Base-by-base conservation (phyloP, 2,113 vertebrate species). In the human region DNA sequence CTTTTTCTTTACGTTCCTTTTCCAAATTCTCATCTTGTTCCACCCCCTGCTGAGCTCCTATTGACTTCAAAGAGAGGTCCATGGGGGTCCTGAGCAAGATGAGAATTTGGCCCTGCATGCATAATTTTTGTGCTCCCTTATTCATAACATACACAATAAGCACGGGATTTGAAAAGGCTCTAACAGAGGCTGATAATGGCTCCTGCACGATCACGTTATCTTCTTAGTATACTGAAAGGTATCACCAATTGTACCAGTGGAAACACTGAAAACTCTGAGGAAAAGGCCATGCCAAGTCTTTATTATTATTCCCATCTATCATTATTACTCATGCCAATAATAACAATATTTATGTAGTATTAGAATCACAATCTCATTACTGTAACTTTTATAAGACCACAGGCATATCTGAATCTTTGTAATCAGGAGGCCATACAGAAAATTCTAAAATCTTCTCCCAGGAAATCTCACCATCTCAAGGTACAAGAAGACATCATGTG, bases 101-200 rank as follows among this genome's bases (percentile, higher is more conserved):
- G 96, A 96, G 97, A 96, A 98, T 97, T 97, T 96, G 94, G 96
- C 97, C 96, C 97, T 45, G 20, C 91, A 72, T 93, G 96, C 97
- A 96, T 97, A 97, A 96, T 97, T 97, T 97, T 96, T 97, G 87
- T 92, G 94, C 96, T 96, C 80, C 96, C 97, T 98, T 97, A 98
- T 98, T 98, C 98, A 97, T 95, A 98, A 97, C 25, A 25, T 92
- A 98, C 98, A 98, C 97, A 98, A 98, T 97, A 98, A 98, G 96
- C 92, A 98, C 72, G 66, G 94, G 88, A 95, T 98, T 97, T 98
- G 96, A 98, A 98, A 98, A 97, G 97, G 96, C 97, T 98, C 98
- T 96, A 97, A 97, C 43, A 86, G 98, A 98, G 97, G 96, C 96
- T 96, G 97, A 98, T 97, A 97, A 97, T 11, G 96, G 86, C 96